Percentiles rank a stretch among this genome's conserved stretches.
Evolutionary conservation across 2,888 invertebrate genomes (phyloP).

Genomic region (Tipula vernalis): DNA sequence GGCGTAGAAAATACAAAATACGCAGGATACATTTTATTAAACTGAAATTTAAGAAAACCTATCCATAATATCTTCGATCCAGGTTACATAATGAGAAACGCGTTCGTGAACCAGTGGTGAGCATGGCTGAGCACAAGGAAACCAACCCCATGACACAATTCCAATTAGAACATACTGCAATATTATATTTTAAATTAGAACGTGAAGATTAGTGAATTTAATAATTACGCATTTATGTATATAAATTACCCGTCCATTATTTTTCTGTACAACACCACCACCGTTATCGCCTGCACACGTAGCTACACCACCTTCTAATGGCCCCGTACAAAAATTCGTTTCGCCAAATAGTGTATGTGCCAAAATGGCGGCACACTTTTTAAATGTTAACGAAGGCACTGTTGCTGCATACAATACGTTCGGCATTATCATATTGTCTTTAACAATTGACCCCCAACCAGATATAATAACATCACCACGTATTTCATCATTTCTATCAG

Average conservation of each 20-base stretch:
- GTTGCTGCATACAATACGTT: background rate
- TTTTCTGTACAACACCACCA: background rate
- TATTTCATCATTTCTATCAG: background rate
- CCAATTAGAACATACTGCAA: background rate
- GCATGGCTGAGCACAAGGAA: background rate
- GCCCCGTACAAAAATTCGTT: conserved; percentile 7
- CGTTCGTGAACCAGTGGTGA: background rate
- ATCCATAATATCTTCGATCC: background rate
- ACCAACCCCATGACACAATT: conserved; percentile 8
- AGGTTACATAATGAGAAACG: background rate
- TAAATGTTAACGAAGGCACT: background rate
- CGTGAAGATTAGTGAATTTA: too few relatives aligned
- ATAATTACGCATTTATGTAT: too few relatives aligned
- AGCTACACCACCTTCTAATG: background rate
- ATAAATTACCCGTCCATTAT: background rate
- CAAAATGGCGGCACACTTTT: background rate
- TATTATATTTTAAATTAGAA: background rate
- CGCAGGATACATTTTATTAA: background rate
- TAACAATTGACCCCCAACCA: conserved; percentile 9
- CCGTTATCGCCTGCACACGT: conserved; percentile 4
- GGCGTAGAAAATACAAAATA: background rate
- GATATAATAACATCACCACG: background rate
- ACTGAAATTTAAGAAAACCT: background rate
- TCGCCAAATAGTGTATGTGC: background rate
- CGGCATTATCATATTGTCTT: background rate